Evolutionary conservation across 1,140 invertebrate genomes (phyloP).

Genomic region (Penaeus vannamei): DNA sequence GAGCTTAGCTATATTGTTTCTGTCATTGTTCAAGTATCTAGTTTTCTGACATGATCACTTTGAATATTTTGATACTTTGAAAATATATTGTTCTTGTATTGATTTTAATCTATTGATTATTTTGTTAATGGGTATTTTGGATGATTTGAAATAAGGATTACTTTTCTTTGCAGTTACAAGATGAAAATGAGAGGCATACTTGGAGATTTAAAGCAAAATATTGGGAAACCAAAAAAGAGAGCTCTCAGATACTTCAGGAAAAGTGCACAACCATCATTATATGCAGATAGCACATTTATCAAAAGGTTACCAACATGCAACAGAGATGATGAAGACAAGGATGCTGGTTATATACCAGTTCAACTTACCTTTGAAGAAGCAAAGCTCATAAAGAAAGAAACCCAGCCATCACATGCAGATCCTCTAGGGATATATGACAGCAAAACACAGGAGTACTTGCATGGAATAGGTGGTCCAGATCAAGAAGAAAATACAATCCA

Average conservation of each 20-base stretch:
- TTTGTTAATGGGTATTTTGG: not conserved
- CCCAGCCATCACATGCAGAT: slow-evolving; percentile 11
- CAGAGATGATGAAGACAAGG: not conserved
- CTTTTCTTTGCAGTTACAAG: slow-evolving; percentile 28
- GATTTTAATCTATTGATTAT: not conserved
- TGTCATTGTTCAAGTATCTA: not conserved
- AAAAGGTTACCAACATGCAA: slow-evolving; percentile 11
- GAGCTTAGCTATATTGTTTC: not conserved
- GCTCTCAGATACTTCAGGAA: slow-evolving; percentile 39
- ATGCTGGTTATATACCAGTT: slow-evolving; percentile 39
- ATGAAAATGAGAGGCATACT: slow-evolving; percentile 12
- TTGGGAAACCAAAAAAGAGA: slow-evolving; percentile 10
- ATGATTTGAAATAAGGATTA: not conserved
- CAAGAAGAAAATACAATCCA: slow-evolving; percentile 26
- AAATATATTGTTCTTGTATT: not conserved
- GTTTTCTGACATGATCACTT: not conserved
- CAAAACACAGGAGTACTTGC: slow-evolving; percentile 67
- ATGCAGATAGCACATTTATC: slow-evolving; percentile 37
- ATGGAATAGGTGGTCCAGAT: slow-evolving; percentile 19
- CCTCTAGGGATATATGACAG: slow-evolving; percentile 61
- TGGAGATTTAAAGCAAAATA: not conserved
- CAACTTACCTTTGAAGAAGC: slow-evolving; percentile 51
- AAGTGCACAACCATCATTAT: slow-evolving; percentile 6
- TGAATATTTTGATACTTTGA: not conserved
- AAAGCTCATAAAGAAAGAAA: slow-evolving; percentile 23